Percentiles rank a stretch among this genome's conserved stretches.
phyloP scores from a whole-genome alignment of 2,888 invertebrate genomes.

The Mesochorus sp. region DNA sequence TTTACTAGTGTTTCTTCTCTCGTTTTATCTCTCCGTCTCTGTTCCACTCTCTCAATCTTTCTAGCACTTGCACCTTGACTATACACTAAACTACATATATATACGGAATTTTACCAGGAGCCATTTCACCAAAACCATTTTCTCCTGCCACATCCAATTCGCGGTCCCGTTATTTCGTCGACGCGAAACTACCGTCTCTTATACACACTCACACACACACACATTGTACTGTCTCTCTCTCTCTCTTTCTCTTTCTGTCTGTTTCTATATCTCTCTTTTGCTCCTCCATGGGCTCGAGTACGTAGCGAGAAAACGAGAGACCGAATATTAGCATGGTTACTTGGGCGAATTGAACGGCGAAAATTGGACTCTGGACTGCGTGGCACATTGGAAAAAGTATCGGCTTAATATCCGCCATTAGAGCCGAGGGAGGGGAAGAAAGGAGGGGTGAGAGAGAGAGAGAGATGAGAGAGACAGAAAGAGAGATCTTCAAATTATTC shows the following conservation, averaged over 20 bases:
- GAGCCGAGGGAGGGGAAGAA: not conserved
- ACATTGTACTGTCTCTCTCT: not conserved
- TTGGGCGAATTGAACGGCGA: slow-evolving; percentile 40
- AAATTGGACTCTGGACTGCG: slow-evolving; percentile 54
- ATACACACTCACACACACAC: not conserved
- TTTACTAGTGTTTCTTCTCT: slow-evolving; percentile 10
- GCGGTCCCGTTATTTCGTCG: slow-evolving; percentile 62
- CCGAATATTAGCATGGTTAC: slow-evolving; percentile 49
- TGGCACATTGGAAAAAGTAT: not conserved
- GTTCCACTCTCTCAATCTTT: slow-evolving; percentile 3
- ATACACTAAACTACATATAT: slow-evolving; percentile 17
- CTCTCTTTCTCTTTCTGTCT: not conserved
- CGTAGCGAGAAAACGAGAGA: slow-evolving; percentile 34
- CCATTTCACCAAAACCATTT: slow-evolving; percentile 63
- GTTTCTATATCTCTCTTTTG: no score
- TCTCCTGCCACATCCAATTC: slow-evolving; percentile 64
- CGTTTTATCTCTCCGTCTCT: not conserved
- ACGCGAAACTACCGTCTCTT: slow-evolving; percentile 33
- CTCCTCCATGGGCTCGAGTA: not conserved
- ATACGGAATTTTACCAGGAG: slow-evolving; percentile 14
- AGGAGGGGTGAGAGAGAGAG: no score
- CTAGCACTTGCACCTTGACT: slow-evolving; percentile 16
- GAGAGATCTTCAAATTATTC: not conserved
- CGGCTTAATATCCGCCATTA: not conserved
- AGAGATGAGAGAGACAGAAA: no score